These are phyloP conservation scores for Falco naumanni DNA, from an alignment of 2,797 vertebrate genomes.

Conservation along the genomic window DNA sequence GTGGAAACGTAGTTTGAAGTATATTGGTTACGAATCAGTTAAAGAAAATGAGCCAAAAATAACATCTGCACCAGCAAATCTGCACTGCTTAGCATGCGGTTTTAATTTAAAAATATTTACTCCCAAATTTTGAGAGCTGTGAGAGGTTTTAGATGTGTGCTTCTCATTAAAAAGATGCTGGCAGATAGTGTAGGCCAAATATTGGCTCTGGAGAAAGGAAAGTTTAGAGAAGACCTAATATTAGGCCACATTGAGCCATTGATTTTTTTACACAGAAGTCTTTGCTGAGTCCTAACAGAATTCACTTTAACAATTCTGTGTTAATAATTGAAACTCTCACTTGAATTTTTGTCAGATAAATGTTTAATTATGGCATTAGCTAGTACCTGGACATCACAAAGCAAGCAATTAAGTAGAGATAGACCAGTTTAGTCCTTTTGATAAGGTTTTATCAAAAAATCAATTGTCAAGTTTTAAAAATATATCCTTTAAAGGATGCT, in stretches of 20 bases:
- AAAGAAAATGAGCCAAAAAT: constrained; percentile 71
- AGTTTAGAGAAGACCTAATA: constrained; percentile 35
- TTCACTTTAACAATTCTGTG: not conserved
- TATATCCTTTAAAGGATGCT: not conserved
- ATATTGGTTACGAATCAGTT: constrained; percentile 53
- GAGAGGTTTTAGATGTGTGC: constrained; percentile 69
- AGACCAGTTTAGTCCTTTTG: not conserved
- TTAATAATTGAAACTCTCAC: not conserved
- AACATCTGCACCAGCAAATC: constrained; percentile 67
- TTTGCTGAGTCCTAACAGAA: not conserved
- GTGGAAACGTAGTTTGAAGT: not conserved
- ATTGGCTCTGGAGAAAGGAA: constrained; percentile 30
- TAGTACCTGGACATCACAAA: not conserved
- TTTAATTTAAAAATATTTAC: constrained; percentile 74
- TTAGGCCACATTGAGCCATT: not conserved
- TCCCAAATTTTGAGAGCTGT: constrained; percentile 66
- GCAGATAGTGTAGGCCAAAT: constrained; percentile 52
- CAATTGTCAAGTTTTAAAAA: not conserved
- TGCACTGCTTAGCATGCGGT: constrained; percentile 64
- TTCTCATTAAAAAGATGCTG: constrained; percentile 68
- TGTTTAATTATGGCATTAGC: not conserved
- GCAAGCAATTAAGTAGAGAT: not conserved
- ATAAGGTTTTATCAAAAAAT: not conserved
- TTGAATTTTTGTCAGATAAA: not conserved
- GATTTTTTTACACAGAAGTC: not conserved